These are phyloP conservation scores for Heliconius congener DNA, from an alignment of 1,140 invertebrate genomes.

Conservation along the genomic window DNA sequence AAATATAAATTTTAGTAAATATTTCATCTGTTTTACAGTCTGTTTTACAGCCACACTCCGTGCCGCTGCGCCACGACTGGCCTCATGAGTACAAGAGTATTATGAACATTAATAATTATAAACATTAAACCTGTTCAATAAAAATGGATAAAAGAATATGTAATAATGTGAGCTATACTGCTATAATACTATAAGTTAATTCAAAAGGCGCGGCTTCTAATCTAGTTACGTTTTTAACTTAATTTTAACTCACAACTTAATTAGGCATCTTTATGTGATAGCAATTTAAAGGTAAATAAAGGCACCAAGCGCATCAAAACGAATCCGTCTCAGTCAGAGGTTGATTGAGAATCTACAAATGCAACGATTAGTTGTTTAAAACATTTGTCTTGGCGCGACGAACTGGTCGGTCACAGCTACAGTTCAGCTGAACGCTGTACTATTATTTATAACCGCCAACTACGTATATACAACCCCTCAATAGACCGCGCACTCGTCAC, in stretches of 20 bases:
- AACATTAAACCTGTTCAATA: too few relatives aligned
- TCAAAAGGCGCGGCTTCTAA: too few relatives aligned
- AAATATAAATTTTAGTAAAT: too few relatives aligned
- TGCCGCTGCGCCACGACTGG: too few relatives aligned
- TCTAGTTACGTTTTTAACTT: too few relatives aligned
- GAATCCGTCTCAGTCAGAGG: constrained; percentile 57
- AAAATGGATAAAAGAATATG: too few relatives aligned
- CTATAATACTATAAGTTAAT: too few relatives aligned
- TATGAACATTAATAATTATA: too few relatives aligned
- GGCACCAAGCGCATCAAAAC: constrained; percentile 50
- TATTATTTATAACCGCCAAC: constrained; percentile 56
- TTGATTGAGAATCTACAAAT: constrained; percentile 70
- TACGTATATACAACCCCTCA: constrained; percentile 39
- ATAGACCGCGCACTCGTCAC: constrained; percentile 40
- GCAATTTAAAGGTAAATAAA: constrained; percentile 48
- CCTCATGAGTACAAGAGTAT: too few relatives aligned
- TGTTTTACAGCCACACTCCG: too few relatives aligned
- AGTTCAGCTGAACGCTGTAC: constrained; percentile 33
- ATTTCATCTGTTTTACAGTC: too few relatives aligned
- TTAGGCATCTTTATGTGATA: background rate
- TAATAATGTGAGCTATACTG: too few relatives aligned
- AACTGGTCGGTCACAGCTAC: constrained; percentile 54
- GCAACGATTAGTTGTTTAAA: constrained; percentile 70
- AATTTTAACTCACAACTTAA: background rate
- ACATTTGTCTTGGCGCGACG: constrained; percentile 64